Conservation (phyloP, 2,888 invertebrate species). For the Yponomeuta plumbellus region DNA sequence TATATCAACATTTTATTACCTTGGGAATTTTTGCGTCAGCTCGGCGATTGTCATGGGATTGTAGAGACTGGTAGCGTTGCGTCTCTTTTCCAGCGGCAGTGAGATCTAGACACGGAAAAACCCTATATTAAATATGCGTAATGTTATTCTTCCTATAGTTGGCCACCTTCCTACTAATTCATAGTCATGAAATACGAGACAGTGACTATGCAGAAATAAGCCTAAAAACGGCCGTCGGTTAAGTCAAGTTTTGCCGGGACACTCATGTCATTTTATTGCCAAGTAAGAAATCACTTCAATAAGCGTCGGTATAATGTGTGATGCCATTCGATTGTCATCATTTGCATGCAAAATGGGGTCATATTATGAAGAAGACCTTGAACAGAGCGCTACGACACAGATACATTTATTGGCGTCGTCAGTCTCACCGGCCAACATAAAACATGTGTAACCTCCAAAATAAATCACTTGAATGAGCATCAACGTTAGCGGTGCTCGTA, state of each 20-base stretch:
- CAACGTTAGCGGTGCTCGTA: not conserved
- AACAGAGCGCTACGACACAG: conserved; percentile 20
- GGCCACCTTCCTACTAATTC: no score
- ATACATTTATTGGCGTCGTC: conserved; percentile 4
- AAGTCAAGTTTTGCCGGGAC: not conserved
- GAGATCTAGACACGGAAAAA: conserved; percentile 79
- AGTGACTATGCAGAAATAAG: no score
- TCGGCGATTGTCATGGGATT: conserved; percentile 92
- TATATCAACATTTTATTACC: conserved; percentile 35
- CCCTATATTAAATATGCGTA: no score
- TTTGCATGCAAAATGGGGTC: conserved; percentile 34
- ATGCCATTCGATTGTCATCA: conserved; percentile 33
- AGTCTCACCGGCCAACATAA: not conserved
- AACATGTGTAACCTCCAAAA: not conserved
- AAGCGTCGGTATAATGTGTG: conserved; percentile 9
- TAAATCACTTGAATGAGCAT: not conserved
- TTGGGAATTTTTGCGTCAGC: conserved; percentile 84
- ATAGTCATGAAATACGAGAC: no score
- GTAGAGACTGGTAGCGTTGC: conserved; percentile 93
- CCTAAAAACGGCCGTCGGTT: not conserved
- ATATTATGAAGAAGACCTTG: conserved; percentile 32
- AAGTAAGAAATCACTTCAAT: not conserved
- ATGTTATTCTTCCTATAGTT: no score
- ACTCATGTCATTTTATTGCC: not conserved
- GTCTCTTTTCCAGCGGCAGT: conserved; percentile 90